Evolutionary conservation across 2,797 vertebrate species (phyloP).

Genomic region (Artibeus lituratus): DNA sequence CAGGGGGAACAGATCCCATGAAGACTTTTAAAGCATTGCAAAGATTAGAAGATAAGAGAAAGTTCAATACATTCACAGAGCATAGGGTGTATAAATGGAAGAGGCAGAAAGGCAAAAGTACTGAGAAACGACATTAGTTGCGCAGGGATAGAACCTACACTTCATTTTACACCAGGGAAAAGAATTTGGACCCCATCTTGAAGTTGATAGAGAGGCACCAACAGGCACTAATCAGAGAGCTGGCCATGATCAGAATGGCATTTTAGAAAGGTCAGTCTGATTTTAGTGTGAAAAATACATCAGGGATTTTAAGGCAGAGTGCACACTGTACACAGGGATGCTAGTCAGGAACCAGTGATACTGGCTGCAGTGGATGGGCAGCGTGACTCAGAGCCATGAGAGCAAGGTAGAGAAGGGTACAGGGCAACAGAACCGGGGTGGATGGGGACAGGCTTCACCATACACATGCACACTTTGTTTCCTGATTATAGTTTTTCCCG

Average conservation of each 20-base stretch:
- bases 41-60: neutral
- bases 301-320: neutral
- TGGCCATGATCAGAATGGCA: neutral
- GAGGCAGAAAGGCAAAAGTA: neutral
- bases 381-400: neutral
- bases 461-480: constrained; percentile 28
- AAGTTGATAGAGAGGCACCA: neutral
- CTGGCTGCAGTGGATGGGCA: neutral
- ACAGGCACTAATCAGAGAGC: neutral
- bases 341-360: neutral
- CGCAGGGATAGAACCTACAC: neutral
- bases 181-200: neutral
- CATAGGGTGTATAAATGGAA: neutral
- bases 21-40: neutral
- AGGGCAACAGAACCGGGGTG: neutral
- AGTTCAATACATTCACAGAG: neutral
- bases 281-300: neutral
- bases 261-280: neutral
- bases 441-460: neutral
- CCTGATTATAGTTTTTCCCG: constrained; percentile 76
- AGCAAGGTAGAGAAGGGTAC: neutral
- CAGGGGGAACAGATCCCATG: neutral
- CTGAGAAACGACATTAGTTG: neutral
- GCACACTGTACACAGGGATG: neutral
- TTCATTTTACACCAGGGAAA: neutral